Percentiles rank a stretch among this genome's conserved stretches.
phyloP scores from a whole-genome alignment of 1,140 invertebrate species.

The Archegozetes longisetosus region DNA sequence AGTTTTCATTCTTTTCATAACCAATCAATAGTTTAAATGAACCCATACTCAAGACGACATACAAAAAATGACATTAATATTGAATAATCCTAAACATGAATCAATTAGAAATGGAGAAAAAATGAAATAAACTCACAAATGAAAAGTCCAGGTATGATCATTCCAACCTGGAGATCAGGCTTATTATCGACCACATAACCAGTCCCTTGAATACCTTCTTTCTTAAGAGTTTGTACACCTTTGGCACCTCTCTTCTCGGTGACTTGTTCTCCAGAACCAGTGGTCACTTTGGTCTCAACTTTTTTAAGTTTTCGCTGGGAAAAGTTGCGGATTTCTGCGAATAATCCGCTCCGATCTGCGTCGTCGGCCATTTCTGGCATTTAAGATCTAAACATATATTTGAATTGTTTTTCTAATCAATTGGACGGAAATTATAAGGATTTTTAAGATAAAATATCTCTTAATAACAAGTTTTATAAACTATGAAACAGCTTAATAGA shows the following conservation, averaged over 20 bases:
- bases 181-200: conserved; percentile 13
- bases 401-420: too few species aligned
- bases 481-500: too few species aligned
- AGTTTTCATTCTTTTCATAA: too few species aligned
- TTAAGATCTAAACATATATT: too few species aligned
- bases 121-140: conserved; percentile 19
- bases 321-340: conserved; percentile 17
- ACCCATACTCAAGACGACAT: too few species aligned
- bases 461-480: too few species aligned
- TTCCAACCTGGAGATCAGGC: conserved; percentile 19
- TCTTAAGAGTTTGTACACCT: conserved; percentile 12
- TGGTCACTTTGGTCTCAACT: conserved; percentile 19
- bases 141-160: conserved; percentile 16
- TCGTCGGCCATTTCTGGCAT: not conserved
- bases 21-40: too few species aligned
- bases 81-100: too few species aligned
- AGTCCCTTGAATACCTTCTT: not conserved
- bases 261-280: conserved; percentile 14
- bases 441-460: too few species aligned
- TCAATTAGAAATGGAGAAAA: too few species aligned
- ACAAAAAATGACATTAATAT: too few species aligned
- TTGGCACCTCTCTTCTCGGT: conserved; percentile 16
- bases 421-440: too few species aligned
- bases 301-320: conserved; percentile 18
- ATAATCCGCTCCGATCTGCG: conserved; percentile 16